A percentile compares a stretch with the other conserved stretches of the same genome.
Conservation (phyloP, 2,113 vertebrate genomes). For the Prunella fulvescens region DNA sequence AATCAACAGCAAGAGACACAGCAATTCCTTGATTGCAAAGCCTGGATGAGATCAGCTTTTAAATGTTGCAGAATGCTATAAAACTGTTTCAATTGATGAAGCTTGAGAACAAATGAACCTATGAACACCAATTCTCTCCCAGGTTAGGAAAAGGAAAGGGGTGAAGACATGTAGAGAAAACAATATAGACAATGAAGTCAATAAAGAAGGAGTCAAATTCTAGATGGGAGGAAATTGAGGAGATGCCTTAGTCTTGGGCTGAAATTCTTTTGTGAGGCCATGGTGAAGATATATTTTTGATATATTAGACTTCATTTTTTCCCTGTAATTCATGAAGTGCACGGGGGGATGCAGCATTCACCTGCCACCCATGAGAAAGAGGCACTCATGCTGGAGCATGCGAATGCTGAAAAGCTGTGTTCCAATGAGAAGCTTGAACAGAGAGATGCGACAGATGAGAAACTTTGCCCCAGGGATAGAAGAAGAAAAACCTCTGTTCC, state of each 20-base stretch:
- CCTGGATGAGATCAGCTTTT: not conserved
- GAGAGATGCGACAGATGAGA: not conserved
- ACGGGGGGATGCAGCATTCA: not conserved
- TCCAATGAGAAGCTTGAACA: not conserved
- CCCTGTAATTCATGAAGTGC: not conserved
- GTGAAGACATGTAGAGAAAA: not conserved
- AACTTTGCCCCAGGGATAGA: not conserved
- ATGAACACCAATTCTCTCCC: not conserved
- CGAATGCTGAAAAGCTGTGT: not conserved
- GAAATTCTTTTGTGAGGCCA: not conserved
- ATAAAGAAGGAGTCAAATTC: not conserved
- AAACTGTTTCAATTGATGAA: not conserved
- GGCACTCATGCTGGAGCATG: not conserved
- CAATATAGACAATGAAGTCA: not conserved
- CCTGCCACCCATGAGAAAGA: not conserved
- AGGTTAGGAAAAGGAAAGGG: not conserved
- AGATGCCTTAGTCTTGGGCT: not conserved
- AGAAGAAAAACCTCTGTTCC: not conserved
- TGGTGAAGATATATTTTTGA: not conserved
- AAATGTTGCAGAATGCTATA: not conserved
- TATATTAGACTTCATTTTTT: not conserved
- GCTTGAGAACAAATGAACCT: not conserved
- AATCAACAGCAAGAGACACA: not conserved
- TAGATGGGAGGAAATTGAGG: not conserved
- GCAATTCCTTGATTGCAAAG: not conserved